Evolutionary conservation across 2,113 vertebrate species (phyloP).

Genomic region (Syngnathus scovelli): DNA sequence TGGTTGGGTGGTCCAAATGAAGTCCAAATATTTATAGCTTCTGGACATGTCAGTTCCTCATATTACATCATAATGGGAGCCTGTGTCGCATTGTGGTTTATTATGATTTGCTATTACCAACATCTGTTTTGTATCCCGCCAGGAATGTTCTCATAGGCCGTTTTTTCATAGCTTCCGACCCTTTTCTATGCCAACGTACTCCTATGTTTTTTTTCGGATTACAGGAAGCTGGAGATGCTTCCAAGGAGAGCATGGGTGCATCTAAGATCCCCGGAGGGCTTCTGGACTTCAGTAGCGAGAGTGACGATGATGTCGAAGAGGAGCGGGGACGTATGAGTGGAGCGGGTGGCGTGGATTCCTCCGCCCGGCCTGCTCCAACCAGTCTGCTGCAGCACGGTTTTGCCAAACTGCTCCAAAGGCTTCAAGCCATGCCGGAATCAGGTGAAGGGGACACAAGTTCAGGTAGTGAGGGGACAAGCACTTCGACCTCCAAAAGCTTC

Average conservation of each 20-base stretch:
- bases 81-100: constrained; percentile 25
- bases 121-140: constrained; percentile 31
- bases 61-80: constrained; percentile 32
- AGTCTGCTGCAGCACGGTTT: constrained; percentile 81
- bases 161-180: neutral
- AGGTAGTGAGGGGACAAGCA: constrained; percentile 17
- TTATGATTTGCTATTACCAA: constrained; percentile 35
- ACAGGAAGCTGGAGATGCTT: constrained; percentile 34
- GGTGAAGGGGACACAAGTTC: constrained; percentile 29
- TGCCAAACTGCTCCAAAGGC: constrained; percentile 74
- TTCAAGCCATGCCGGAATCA: constrained; percentile 24
- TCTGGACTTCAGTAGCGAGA: constrained; percentile 77
- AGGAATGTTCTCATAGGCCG: constrained; percentile 21
- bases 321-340: constrained; percentile 35
- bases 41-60: constrained; percentile 36
- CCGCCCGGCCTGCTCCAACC: constrained; percentile 51
- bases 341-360: constrained; percentile 16
- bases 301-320: constrained; percentile 75
- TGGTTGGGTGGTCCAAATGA: constrained; percentile 42
- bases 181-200: neutral
- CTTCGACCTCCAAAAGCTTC: constrained; percentile 3
- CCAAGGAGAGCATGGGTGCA: neutral
- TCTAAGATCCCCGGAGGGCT: constrained; percentile 32
- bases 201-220: constrained; percentile 15
- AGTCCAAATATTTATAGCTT: constrained; percentile 23